Evolutionary conservation across 2,797 vertebrate genomes (phyloP).

Genomic region (Oryzias dopingdopingensis): DNA sequence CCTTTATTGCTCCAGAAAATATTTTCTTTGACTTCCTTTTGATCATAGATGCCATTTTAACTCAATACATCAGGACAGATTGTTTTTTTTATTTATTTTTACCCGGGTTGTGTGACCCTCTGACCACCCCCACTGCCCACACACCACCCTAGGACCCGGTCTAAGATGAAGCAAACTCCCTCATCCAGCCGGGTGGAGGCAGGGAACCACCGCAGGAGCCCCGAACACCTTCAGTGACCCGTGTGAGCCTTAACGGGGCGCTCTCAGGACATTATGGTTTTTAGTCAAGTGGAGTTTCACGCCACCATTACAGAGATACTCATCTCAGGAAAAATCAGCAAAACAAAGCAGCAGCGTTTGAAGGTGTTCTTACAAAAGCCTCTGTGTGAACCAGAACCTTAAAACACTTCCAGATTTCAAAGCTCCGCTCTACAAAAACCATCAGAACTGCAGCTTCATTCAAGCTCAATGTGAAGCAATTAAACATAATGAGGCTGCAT

Average conservation of each 20-base stretch:
- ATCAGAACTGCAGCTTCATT: constrained; percentile 61
- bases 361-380: constrained; percentile 44
- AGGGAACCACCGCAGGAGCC: too few relatives aligned
- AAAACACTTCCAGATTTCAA: constrained; percentile 70
- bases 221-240: too few relatives aligned
- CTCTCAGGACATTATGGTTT: neutral
- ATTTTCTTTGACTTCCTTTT: too few relatives aligned
- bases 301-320: constrained; percentile 55
- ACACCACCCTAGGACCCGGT: too few relatives aligned
- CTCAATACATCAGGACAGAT: neutral
- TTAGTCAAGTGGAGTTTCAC: constrained; percentile 46
- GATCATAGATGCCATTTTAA: too few relatives aligned
- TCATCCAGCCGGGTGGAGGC: too few relatives aligned
- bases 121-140: too few relatives aligned
- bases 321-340: constrained; percentile 56
- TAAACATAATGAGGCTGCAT: constrained; percentile 54
- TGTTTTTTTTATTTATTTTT: too few relatives aligned
- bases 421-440: constrained; percentile 53
- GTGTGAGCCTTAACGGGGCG: too few relatives aligned
- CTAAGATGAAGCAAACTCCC: too few relatives aligned
- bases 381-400: constrained; percentile 55
- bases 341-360: constrained; percentile 41
- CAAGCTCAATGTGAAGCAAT: constrained; percentile 70
- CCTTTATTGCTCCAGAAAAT: too few relatives aligned
- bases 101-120: too few relatives aligned